Base-by-base conservation (phyloP, 2,888 invertebrate genomes). In the Drosophila limbata region DNA sequence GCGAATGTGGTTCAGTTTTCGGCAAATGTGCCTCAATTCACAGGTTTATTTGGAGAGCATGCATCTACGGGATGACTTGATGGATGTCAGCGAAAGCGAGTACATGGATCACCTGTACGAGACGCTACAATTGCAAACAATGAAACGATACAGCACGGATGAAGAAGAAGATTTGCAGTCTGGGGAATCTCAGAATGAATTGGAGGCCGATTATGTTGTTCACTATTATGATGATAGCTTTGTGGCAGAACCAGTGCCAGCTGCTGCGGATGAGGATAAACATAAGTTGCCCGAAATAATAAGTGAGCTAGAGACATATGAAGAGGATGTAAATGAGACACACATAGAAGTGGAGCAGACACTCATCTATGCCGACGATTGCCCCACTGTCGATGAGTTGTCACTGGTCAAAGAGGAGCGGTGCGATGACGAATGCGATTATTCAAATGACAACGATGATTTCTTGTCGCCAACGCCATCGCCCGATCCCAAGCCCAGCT, bases 11-110 rank as follows among this genome's bases (percentile, higher is more conserved):
- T 88, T 75, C 33, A 90, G 82, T 19, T 92, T 92, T 52, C 91
- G 91, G 0, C 85, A 91, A 67, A 79, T 92, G 77, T 91, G 91
- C 40, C 83, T 90, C 13, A 87, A 91, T 9, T 84, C 92, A 0
- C 91, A 92, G 47, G 84, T 91, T 2, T 92, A 90, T 56, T 72
- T 91, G 57, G 84, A 85, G 55, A 80, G 69, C 13, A 44, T 67
- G 8, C 64, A 61, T 53, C 48, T 61, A 5, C 67, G 68, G 11
- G 47, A 59, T 17, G 52, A 61, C 5, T 28, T 71, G 21, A 19
- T 67, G 1, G 51, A 70, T 19, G 69, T 66, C 44, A 88, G 74
- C 51, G 79, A 79, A 3, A 39, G 48, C 35, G 69, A 68, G 6
- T 82, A 79, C 31, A 75, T 90, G 57, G 73, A 81, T 31, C 84